Evolutionary conservation across 2,888 invertebrate species (phyloP).

Genomic region (Sphaerophoria rueppellii): DNA sequence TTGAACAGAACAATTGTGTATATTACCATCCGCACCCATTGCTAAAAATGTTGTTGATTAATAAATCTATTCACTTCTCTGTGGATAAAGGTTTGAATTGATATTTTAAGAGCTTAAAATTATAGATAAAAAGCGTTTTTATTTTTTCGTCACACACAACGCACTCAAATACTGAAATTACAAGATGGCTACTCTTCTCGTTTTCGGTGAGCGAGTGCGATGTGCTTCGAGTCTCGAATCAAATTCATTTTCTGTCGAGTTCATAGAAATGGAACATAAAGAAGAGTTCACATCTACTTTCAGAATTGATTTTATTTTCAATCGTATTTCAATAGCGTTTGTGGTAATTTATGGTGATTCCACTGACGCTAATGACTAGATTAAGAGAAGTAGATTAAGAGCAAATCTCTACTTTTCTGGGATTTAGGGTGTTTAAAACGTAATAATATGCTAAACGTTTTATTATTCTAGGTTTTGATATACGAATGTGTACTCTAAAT

Average conservation of each 20-base stretch:
- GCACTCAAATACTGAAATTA: constrained; percentile 1
- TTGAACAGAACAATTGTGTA: neutral
- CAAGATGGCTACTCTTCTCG: constrained; percentile 23
- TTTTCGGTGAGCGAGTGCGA: neutral
- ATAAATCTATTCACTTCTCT: neutral
- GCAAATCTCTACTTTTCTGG: no score
- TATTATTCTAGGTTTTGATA: no score
- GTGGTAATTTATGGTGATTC: no score
- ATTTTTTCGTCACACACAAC: neutral
- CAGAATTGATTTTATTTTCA: no score
- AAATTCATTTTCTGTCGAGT: neutral
- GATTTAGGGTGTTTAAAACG: no score
- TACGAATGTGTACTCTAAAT: no score
- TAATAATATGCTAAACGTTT: no score
- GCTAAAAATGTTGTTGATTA: neutral
- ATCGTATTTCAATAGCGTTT: no score
- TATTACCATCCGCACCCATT: constrained; percentile 70
- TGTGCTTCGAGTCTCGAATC: no score
- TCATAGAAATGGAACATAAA: neutral
- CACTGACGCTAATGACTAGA: no score
- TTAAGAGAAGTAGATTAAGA: no score
- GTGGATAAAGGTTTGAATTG: neutral
- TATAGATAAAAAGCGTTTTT: neutral
- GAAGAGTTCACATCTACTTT: no score
- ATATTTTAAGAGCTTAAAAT: neutral